These are phyloP conservation scores for Thalassophryne amazonica DNA, from an alignment of 2,797 vertebrate genomes.

Conservation along the genomic window DNA sequence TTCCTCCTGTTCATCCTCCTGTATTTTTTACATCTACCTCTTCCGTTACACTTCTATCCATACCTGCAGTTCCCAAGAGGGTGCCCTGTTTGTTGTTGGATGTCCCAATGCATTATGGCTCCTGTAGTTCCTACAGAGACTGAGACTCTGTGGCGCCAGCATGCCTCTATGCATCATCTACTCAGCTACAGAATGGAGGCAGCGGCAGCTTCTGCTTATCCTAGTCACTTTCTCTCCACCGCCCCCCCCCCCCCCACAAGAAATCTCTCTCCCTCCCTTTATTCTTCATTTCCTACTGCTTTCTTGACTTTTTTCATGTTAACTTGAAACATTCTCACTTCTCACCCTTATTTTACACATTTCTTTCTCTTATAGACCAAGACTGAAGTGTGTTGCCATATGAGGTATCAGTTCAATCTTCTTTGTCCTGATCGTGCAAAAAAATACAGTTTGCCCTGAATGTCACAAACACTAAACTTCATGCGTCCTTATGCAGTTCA, in stretches of 20 bases:
- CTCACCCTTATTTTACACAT: slow-evolving; percentile 15
- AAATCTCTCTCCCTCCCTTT: slow-evolving; percentile 10
- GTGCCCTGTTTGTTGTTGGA: slow-evolving; percentile 11
- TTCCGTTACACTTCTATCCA: not conserved
- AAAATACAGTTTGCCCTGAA: slow-evolving; percentile 32
- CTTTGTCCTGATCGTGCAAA: too few species aligned
- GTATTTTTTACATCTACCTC: not conserved
- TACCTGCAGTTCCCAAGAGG: slow-evolving; percentile 66
- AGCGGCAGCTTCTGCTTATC: slow-evolving; percentile 13
- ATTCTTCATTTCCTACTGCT: slow-evolving; percentile 24
- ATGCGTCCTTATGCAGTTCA: slow-evolving; percentile 18
- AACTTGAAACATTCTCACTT: slow-evolving; percentile 48
- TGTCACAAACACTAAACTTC: slow-evolving; percentile 26
- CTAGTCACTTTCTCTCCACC: slow-evolving; percentile 12
- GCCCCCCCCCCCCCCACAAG: slow-evolving; percentile 3
- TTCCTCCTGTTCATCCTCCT: not conserved
- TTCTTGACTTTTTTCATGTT: slow-evolving; percentile 48
- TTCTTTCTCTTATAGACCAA: too few species aligned
- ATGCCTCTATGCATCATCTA: slow-evolving; percentile 43
- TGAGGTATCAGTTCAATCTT: too few species aligned
- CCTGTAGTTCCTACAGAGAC: slow-evolving; percentile 51
- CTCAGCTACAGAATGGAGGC: slow-evolving; percentile 23
- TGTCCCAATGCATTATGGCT: slow-evolving; percentile 64
- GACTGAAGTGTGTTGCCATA: too few species aligned
- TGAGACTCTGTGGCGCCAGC: slow-evolving; percentile 54